These are phyloP conservation scores for Eilema depressum DNA, from an alignment of 2,888 invertebrate species.

Conservation along the genomic window DNA sequence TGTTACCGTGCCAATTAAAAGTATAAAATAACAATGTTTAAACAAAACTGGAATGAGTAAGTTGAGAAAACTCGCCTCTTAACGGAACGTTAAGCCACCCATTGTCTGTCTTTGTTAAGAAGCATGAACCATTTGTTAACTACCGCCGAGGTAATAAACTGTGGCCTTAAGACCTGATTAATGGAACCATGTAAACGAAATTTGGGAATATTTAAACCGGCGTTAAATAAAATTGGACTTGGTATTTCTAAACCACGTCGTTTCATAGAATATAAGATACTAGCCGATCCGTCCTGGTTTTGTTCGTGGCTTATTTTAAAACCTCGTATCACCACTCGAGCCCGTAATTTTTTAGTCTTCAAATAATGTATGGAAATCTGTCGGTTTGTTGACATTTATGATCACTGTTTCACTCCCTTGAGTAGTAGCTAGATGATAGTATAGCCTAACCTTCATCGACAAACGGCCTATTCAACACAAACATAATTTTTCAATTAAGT, in stretches of 20 bases:
- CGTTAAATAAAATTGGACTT: constrained; percentile 27
- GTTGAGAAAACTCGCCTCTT: constrained; percentile 27
- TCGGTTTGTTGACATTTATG: too few species aligned
- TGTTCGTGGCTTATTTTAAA: too few species aligned
- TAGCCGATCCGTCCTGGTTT: too few species aligned
- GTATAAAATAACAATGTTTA: constrained; percentile 27
- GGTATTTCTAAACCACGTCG: constrained; percentile 15
- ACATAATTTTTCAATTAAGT: too few species aligned
- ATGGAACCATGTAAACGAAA: constrained; percentile 34
- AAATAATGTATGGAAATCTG: too few species aligned
- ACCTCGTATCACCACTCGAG: too few species aligned
- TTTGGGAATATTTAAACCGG: constrained; percentile 23
- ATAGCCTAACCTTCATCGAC: too few species aligned
- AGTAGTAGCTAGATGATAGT: too few species aligned
- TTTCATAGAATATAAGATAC: constrained; percentile 33
- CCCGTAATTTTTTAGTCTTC: too few species aligned
- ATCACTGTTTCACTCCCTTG: too few species aligned
- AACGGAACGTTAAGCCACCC: constrained; percentile 36
- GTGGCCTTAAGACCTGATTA: constrained; percentile 40
- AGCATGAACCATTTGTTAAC: constrained; percentile 38
- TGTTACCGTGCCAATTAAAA: constrained; percentile 29
- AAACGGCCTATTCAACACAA: too few species aligned
- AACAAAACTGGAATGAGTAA: constrained; percentile 36
- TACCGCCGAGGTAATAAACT: constrained; percentile 37
- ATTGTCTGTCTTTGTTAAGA: constrained; percentile 37